Evolutionary conservation across 2,888 invertebrate genomes (phyloP), one percentile per base, ranked within the genome.

Genomic region (Morpho achilles): DNA sequence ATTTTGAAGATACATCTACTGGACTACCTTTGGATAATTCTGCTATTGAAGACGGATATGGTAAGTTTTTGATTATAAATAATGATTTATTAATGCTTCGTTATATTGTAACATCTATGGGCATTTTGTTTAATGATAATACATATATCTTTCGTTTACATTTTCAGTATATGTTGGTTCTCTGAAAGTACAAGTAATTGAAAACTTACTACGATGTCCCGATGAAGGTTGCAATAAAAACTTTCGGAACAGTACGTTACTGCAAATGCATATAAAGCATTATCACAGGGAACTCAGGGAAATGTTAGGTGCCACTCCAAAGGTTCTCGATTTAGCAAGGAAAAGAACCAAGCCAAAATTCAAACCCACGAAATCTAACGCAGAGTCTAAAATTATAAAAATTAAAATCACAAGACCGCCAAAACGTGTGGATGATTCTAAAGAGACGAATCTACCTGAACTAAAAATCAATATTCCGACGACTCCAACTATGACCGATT

Each of bases 241-340:
- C 69, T 98, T 98, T 77, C 93, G 98, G 6, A 97, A 97, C 76
- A 97, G 97, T 75, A 97, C 96, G 64, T 92, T 98, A 53, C 87
- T 98, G 7, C 95, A 96, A 85, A 98, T 97, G 94, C 98, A 98
- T 77, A 95, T 98, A 47, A 98, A 98, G 74, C 98, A 98, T 80
- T 98, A 98, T 80, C 98, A 98, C 82, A 93, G 94, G 2, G 96
- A 96, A 66, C 92, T 95, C 60, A 93, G 93, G 2, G 94, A 95
- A 61, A 77, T 93, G 78, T 84, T 96, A 66, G 96, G 96, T 3
- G 93, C 93, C 0, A 96, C 96, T 0, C 96, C 97, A 0, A 97
- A 97, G 80, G 97, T 97, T 58, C 93, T 96, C 22, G 97, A 97
- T 77, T 82, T 97, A 61, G 97, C 97, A 0, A 95, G 95, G 67